phyloP scores from a whole-genome alignment of 2,888 invertebrate genomes.

The Plebejus melissa region DNA sequence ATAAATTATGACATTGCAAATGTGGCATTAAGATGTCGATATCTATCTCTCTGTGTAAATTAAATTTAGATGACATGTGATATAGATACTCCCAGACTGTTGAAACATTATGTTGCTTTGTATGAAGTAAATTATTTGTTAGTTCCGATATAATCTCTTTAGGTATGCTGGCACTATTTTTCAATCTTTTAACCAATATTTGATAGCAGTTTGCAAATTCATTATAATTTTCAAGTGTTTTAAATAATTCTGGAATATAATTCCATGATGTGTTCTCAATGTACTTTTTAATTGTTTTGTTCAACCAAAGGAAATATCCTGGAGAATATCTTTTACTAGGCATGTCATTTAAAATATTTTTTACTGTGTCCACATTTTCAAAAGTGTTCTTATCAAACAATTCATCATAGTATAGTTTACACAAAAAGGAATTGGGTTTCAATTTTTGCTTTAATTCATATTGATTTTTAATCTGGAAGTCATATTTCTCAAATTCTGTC shows the following conservation, averaged over 20 bases:
- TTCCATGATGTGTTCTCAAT: constrained; percentile 46
- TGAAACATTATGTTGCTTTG: constrained; percentile 37
- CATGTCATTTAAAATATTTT: constrained; percentile 45
- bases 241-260: constrained; percentile 46
- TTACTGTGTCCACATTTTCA: constrained; percentile 38
- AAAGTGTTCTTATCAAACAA: constrained; percentile 38
- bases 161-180: constrained; percentile 39
- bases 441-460: constrained; percentile 39
- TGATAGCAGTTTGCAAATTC: constrained; percentile 52
- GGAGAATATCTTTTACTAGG: constrained; percentile 44
- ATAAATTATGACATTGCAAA: constrained; percentile 42
- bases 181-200: constrained; percentile 48
- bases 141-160: constrained; percentile 43
- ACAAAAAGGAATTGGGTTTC: constrained; percentile 51
- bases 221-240: constrained; percentile 44
- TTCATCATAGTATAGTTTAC: constrained; percentile 50
- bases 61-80: constrained; percentile 48
- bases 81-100: constrained; percentile 58
- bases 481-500: constrained; percentile 46
- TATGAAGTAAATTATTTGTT: constrained; percentile 43
- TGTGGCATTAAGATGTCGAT: constrained; percentile 38
- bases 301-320: constrained; percentile 55
- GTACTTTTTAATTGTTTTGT: constrained; percentile 46
- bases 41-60: constrained; percentile 41
- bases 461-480: constrained; percentile 38